Percentiles rank a stretch among this genome's conserved stretches.
Conservation (phyloP, 1,140 invertebrate genomes). For the Thaumatotibia leucotreta region DNA sequence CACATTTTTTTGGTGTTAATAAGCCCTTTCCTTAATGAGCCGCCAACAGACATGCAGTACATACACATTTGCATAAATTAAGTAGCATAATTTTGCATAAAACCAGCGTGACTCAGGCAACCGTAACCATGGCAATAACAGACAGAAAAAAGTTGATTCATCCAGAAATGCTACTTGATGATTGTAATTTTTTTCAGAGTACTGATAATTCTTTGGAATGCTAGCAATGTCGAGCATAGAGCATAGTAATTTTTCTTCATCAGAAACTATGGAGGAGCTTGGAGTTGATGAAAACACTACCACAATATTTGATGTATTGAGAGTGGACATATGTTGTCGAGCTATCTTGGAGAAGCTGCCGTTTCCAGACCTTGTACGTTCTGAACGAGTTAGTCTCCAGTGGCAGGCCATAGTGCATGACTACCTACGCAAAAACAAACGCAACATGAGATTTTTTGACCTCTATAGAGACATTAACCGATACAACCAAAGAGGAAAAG, state of each 20-base stretch:
- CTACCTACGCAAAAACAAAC: neutral
- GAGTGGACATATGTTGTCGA: neutral
- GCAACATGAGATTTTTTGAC: neutral
- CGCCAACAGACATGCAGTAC: too few relatives aligned
- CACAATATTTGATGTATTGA: neutral
- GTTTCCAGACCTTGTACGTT: neutral
- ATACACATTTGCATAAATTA: too few relatives aligned
- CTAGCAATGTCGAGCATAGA: neutral
- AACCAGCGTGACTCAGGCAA: too few relatives aligned
- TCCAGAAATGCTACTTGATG: too few relatives aligned
- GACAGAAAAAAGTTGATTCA: too few relatives aligned
- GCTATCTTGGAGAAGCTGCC: neutral
- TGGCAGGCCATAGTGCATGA: neutral
- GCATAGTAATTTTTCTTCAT: neutral
- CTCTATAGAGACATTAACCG: neutral
- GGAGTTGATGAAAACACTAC: neutral
- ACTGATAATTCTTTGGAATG: neutral
- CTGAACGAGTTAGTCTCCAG: neutral
- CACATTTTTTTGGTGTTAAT: too few relatives aligned
- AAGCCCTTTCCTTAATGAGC: too few relatives aligned
- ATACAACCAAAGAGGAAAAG: neutral
- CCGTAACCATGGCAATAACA: too few relatives aligned
- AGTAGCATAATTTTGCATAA: too few relatives aligned
- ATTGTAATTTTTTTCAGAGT: too few relatives aligned
- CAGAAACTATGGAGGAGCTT: neutral